Base-by-base conservation (phyloP, 2,113 vertebrate species). In the Psammodynastes pulverulentus region DNA sequence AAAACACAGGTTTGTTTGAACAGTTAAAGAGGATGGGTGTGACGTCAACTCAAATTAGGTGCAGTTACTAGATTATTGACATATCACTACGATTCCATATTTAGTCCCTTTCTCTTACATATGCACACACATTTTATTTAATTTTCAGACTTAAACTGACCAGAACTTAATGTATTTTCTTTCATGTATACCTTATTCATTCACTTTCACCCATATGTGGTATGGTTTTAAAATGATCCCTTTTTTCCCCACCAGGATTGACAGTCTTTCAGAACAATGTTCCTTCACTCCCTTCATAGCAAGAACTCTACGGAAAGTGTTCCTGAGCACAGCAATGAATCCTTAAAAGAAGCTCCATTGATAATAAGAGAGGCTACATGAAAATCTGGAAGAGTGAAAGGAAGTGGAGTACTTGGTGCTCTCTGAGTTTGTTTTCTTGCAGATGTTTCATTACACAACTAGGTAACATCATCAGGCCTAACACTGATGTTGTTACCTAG, bases 1-100 rank as follows among this genome's bases (percentile, higher is more conserved):
- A 87, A 91, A 91, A 87, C 79, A 49, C 54, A 49, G 54, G n/a
- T 86, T 86, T 72, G 86, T 91, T 87, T 79, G 56, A n/a, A 3
- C 58, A 51, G 62, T 23, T 58, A 19, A 26, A 56, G n/a, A 62
- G 7, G 39, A 49, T 49, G 45, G n/a, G 5, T 9, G 15, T 9
- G 19, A 58, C 53, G 88, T 13, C 84, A 3, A 1, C 29, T 92
- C 48, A 87, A 26, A 51, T 62, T 43, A 45, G 23, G 24, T 12
- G 43, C 5, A n/a, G 19, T 48, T 62, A 17, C 1, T 52, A 1
- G 34, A 51, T 90, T 54, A 12, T 51, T 29, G 29, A 84, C 13
- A 0, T 34, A 24, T 24, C 56, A 26, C 13, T 46, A 29, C n/a
- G 19, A 39, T 21, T 21, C 34, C 17, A 43, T 79, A 21, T 43